A percentile compares a stretch with the other conserved stretches of the same genome.
phyloP scores from a whole-genome alignment of 2,113 vertebrate species.

The Mugil cephalus region DNA sequence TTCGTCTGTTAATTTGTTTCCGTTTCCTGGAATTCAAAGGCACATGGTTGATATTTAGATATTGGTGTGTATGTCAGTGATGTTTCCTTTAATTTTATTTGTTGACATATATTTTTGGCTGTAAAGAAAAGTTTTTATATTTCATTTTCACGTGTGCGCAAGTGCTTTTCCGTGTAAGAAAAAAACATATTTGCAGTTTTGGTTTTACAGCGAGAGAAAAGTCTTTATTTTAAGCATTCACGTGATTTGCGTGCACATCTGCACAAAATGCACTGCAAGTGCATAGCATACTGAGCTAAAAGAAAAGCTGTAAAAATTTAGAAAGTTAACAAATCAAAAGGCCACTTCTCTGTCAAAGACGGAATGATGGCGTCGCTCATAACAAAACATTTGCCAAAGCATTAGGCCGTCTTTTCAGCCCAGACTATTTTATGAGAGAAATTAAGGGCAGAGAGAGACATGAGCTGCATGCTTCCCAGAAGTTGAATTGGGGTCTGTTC shows the following conservation, averaged over 20 bases:
- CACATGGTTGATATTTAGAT: constrained; percentile 28
- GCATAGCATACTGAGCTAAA: too few relatives aligned
- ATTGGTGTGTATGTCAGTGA: not conserved
- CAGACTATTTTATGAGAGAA: constrained; percentile 77
- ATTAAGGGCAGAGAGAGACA: constrained; percentile 67
- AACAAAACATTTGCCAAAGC: constrained; percentile 55
- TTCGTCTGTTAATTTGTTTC: constrained; percentile 51
- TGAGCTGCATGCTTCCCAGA: constrained; percentile 66
- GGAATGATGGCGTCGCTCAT: constrained; percentile 39
- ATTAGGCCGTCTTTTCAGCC: constrained; percentile 73
- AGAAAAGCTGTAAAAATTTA: not conserved
- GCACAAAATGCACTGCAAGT: too few relatives aligned
- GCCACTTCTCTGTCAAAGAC: constrained; percentile 20
- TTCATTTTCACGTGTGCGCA: not conserved
- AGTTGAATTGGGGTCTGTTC: constrained; percentile 70
- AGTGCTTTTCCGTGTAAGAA: not conserved
- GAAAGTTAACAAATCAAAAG: not conserved
- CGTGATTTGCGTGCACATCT: too few relatives aligned
- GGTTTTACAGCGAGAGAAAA: too few relatives aligned
- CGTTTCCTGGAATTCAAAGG: constrained; percentile 33
- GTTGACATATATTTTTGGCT: not conserved
- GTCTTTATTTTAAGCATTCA: too few relatives aligned
- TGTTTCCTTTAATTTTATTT: not conserved
- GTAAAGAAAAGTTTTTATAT: not conserved
- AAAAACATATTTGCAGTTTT: not conserved